Conservation (phyloP, 92 coral and sea anemone genomes). For the Palythoa grandiflora region DNA sequence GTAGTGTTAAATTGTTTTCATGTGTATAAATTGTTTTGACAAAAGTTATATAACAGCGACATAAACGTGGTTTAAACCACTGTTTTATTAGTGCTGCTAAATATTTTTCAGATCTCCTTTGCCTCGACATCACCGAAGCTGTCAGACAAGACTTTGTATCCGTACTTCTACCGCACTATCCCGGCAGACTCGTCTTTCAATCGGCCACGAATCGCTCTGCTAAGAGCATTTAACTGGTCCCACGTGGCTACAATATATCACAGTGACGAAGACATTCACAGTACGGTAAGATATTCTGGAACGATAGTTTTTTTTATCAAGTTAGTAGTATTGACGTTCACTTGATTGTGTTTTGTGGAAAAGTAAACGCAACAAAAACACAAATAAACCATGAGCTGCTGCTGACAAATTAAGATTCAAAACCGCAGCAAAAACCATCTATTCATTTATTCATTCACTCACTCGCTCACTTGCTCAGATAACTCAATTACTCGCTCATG, state of each 20-base stretch:
- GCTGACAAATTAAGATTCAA: no score
- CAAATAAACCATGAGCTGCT: no score
- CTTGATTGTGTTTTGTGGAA: no score
- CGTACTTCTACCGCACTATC: constrained; percentile 88
- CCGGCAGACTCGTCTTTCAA: constrained; percentile 89
- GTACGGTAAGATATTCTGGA: constrained; percentile 60
- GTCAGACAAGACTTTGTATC: constrained; percentile 75
- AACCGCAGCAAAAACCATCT: no score
- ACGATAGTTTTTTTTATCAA: not conserved
- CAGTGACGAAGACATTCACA: constrained; percentile 74
- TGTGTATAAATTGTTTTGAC: not conserved
- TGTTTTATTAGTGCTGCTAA: no score
- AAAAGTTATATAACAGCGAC: not conserved
- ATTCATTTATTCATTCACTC: not conserved
- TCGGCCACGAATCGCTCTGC: constrained; percentile 79
- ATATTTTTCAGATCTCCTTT: constrained; percentile 73
- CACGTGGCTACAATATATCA: constrained; percentile 80
- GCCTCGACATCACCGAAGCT: constrained; percentile 84
- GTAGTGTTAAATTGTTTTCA: constrained; percentile 30
- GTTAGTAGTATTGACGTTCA: no score
- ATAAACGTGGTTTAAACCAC: no score
- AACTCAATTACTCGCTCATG: no score
- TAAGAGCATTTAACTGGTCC: constrained; percentile 77
- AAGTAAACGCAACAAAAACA: no score
- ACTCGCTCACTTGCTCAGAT: not conserved